Evolutionary conservation across 2,797 vertebrate genomes (phyloP).

Genomic region (Orestias chungarensis): DNA sequence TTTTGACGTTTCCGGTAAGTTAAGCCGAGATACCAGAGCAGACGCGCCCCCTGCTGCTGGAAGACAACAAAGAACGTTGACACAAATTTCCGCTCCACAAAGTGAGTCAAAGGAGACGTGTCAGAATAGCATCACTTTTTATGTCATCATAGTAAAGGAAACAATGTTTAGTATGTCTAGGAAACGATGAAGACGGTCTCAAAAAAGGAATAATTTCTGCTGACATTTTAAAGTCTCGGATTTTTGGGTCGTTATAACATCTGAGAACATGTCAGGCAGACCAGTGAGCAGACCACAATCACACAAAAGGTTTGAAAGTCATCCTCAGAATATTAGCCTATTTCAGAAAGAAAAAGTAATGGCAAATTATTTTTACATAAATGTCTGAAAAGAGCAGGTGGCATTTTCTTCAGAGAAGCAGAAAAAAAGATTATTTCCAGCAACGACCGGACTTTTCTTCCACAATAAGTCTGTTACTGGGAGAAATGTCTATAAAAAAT

Average conservation of each 20-base stretch:
- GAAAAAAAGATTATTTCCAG: background rate
- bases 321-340: background rate
- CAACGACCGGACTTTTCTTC: background rate
- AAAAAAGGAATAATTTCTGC: background rate
- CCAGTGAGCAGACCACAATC: constrained; percentile 1
- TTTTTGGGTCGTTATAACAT: background rate
- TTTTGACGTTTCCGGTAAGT: no score
- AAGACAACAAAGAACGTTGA: no score
- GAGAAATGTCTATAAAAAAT: background rate
- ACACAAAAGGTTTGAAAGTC: background rate
- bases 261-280: background rate
- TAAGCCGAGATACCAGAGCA: no score
- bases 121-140: no score
- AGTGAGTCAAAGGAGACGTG: no score
- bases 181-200: background rate
- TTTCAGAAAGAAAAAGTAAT: background rate
- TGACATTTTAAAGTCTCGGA: background rate
- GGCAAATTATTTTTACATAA: background rate
- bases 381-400: constrained; percentile 1
- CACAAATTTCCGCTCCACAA: no score
- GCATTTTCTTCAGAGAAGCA: background rate
- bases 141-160: background rate
- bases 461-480: background rate
- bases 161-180: background rate
- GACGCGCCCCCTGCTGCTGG: no score